Evolutionary conservation across 2,888 invertebrate species (phyloP).

Genomic region (Aspidiotus rigidus): DNA sequence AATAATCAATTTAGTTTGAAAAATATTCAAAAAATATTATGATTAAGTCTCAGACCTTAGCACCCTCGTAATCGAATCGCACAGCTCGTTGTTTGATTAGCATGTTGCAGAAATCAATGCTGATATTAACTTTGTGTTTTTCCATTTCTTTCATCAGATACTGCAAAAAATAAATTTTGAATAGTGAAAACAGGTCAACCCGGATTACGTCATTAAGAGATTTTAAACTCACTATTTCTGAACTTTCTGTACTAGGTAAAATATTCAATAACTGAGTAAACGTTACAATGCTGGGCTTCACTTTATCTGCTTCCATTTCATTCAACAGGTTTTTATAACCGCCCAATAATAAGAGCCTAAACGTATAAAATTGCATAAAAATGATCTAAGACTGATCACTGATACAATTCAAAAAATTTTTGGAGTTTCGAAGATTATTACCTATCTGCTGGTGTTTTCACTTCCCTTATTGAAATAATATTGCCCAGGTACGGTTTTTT

Average conservation of each 20-base stretch:
- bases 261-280: constrained; percentile 66
- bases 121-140: constrained; percentile 52
- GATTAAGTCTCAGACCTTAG: constrained; percentile 51
- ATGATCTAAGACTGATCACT: too few species aligned
- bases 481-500: constrained; percentile 52
- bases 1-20: not conserved
- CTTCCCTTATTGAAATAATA: constrained; percentile 50
- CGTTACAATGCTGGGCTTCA: constrained; percentile 67
- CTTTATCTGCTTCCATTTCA: constrained; percentile 58
- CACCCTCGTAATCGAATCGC: constrained; percentile 58
- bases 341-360: constrained; percentile 64
- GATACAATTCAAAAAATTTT: not conserved
- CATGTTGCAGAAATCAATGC: constrained; percentile 76
- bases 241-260: constrained; percentile 55
- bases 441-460: constrained; percentile 46
- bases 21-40: not conserved
- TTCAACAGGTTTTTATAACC: constrained; percentile 65
- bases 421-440: constrained; percentile 23
- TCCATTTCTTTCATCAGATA: constrained; percentile 55
- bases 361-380: not conserved
- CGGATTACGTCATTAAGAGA: not conserved
- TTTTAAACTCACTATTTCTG: constrained; percentile 51
- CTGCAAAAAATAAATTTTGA: constrained; percentile 39
- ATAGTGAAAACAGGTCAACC: not conserved
- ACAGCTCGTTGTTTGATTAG: constrained; percentile 71